phyloP scores from a whole-genome alignment of 2,113 vertebrate species.

The Varanus salvator region DNA sequence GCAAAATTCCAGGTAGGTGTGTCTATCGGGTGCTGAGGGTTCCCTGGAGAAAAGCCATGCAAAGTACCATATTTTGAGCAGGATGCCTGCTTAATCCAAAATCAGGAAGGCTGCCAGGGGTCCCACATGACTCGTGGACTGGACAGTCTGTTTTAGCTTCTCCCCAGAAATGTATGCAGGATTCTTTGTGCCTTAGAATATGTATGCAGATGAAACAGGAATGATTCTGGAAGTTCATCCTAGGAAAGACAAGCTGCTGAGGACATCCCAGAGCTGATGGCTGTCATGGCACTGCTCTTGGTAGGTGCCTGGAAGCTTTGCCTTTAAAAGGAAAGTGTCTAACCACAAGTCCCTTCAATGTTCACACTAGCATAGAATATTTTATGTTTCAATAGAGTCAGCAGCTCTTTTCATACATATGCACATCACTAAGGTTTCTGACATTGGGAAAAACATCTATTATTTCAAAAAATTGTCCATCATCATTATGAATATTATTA shows the following conservation, averaged over 20 bases:
- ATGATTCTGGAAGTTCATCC: not conserved
- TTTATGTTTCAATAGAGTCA: not conserved
- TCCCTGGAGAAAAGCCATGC: not conserved
- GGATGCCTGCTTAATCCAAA: not conserved
- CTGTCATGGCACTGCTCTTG: not conserved
- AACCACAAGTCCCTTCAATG: not conserved
- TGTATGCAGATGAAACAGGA: not conserved
- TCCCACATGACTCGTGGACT: too few relatives aligned
- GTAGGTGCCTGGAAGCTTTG: not conserved
- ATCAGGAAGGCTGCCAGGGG: not conserved
- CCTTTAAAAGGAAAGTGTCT: not conserved
- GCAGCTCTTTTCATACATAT: not conserved
- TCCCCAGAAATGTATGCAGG: not conserved
- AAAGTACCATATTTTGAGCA: not conserved
- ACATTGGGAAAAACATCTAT: not conserved
- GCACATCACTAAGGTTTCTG: not conserved
- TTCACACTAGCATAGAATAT: not conserved
- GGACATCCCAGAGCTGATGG: not conserved
- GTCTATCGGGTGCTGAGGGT: too few relatives aligned
- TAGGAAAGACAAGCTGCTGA: not conserved
- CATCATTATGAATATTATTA: too few relatives aligned
- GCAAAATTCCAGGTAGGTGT: not conserved
- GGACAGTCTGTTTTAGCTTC: not conserved
- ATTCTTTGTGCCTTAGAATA: not conserved
- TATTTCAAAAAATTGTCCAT: not conserved